Conservation (phyloP, 2,888 invertebrate species). For the Cephus pulcher region DNA sequence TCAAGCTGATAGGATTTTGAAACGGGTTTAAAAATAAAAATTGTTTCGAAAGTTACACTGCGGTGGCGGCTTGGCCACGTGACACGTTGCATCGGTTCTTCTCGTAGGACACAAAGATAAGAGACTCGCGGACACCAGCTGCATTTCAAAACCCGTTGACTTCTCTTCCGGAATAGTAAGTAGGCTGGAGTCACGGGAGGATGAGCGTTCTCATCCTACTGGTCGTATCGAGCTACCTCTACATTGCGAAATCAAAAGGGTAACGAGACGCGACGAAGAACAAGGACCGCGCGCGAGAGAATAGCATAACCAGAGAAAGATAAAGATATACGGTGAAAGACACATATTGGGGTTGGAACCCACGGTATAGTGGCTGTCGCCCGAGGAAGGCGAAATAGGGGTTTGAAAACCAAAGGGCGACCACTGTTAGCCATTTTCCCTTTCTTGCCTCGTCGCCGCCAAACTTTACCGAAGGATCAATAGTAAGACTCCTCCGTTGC, state of each 20-base stretch:
- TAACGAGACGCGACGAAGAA: neutral
- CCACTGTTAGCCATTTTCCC: conserved; percentile 50
- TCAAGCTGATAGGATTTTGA: neutral
- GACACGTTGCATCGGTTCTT: neutral
- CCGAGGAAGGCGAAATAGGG: conserved; percentile 5
- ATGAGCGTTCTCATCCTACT: neutral
- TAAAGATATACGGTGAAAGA: too few species aligned
- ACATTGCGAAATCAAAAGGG: neutral
- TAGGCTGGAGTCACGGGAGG: conserved; percentile 6
- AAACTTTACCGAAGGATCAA: conserved; percentile 38
- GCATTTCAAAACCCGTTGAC: conserved; percentile 17
- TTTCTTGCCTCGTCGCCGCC: conserved; percentile 50
- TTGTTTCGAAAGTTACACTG: neutral
- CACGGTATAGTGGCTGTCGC: conserved; percentile 6
- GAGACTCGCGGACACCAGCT: conserved; percentile 17
- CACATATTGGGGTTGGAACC: neutral
- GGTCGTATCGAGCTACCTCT: neutral
- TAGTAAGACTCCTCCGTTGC: conserved; percentile 31
- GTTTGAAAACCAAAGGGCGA: conserved; percentile 29
- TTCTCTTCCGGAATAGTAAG: conserved; percentile 21
- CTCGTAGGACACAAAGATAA: neutral
- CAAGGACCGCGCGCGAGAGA: neutral
- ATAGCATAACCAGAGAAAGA: neutral
- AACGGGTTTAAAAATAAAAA: neutral
- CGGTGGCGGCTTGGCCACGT: neutral